Conservation (phyloP, 53 echinoderm and acorn worm species). For the Actinopyga echinites region DNA sequence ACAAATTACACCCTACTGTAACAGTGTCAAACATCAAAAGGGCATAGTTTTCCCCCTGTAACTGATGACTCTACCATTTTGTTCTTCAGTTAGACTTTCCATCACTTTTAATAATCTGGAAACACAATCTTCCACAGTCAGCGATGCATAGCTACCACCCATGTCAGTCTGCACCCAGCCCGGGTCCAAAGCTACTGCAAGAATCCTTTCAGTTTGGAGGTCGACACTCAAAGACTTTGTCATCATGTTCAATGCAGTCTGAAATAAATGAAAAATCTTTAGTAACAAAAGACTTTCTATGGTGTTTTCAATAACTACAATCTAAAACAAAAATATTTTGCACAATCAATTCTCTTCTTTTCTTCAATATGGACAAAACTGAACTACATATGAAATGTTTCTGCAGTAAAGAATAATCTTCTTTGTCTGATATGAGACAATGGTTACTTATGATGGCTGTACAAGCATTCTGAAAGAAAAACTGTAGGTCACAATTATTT, state of each 20-base stretch:
- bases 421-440: too few species aligned
- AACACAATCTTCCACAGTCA: conserved; percentile 50
- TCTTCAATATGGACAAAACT: too few species aligned
- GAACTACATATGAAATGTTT: too few species aligned
- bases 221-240: conserved; percentile 64
- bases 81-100: conserved; percentile 28
- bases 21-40: neutral
- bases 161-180: conserved; percentile 86
- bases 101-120: conserved; percentile 54
- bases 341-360: too few species aligned
- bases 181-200: conserved; percentile 61
- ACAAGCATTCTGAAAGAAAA: too few species aligned
- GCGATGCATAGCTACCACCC: conserved; percentile 62
- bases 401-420: too few species aligned
- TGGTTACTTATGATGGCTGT: too few species aligned
- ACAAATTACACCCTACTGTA: too few species aligned
- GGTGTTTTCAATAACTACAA: too few species aligned
- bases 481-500: too few species aligned
- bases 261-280: neutral
- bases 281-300: too few species aligned
- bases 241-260: conserved; percentile 84
- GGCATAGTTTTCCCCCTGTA: conserved; percentile 2
- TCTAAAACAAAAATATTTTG: too few species aligned
- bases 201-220: conserved; percentile 54
- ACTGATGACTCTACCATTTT: conserved; percentile 29